A percentile compares a stretch with the other conserved stretches of the same genome.
Conservation (phyloP, 2,797 vertebrate species). For the Intellagama lesueurii region DNA sequence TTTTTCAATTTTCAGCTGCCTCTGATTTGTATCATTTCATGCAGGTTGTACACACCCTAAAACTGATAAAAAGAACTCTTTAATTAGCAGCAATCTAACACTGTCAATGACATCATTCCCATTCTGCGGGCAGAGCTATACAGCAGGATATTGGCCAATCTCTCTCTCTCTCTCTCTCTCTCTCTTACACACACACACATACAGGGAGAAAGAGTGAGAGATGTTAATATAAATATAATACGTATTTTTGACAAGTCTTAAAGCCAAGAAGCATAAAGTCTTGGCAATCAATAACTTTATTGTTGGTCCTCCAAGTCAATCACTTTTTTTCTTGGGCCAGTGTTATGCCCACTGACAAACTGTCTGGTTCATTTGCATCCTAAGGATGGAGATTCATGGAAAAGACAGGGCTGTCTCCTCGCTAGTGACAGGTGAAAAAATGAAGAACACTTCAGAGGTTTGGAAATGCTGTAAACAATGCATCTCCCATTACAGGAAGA, state of each 20-base stretch:
- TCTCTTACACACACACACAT: no score
- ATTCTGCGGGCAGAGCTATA: no score
- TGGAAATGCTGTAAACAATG: slow-evolving; percentile 28
- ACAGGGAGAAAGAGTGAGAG: no score
- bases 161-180: no score
- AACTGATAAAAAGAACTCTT: no score
- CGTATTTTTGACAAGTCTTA: background rate
- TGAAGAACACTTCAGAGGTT: slow-evolving; percentile 49
- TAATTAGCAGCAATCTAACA: no score
- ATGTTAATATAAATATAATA: no score
- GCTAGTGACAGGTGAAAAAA: slow-evolving; percentile 43
- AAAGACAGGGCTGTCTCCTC: slow-evolving; percentile 18
- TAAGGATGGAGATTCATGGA: slow-evolving; percentile 28
- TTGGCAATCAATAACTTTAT: slow-evolving; percentile 23
- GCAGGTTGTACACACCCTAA: no score
- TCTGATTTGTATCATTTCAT: no score
- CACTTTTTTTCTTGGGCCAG: slow-evolving; percentile 2
- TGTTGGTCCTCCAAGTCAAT: slow-evolving; percentile 26
- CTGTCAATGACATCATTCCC: no score
- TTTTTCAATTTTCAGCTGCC: no score
- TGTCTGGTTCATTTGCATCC: slow-evolving; percentile 30
- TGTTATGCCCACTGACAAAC: background rate
- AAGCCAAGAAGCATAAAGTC: background rate
- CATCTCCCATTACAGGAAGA: background rate
- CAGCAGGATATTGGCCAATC: no score